Conservation (phyloP, 2,888 invertebrate genomes). For the Archips xylosteana region DNA sequence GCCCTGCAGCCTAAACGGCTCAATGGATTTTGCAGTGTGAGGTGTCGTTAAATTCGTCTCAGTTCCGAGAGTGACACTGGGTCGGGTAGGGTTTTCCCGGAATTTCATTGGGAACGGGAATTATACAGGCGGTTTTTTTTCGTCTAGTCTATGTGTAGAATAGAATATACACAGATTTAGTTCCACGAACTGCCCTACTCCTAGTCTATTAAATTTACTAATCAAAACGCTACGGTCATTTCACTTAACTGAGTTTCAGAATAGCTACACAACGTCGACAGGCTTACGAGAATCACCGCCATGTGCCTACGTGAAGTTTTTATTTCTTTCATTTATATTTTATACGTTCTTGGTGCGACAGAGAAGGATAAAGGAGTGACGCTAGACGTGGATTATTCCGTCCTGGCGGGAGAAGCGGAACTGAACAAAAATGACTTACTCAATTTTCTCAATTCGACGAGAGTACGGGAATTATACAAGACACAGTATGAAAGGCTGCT, state of each 20-base stretch:
- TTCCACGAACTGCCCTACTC: background rate
- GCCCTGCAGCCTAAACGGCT: too few relatives aligned
- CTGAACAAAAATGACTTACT: slow-evolving; percentile 67
- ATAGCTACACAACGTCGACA: background rate
- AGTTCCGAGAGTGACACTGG: too few relatives aligned
- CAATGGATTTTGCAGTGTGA: too few relatives aligned
- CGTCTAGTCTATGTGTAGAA: too few relatives aligned
- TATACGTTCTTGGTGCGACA: background rate
- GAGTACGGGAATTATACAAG: slow-evolving; percentile 65
- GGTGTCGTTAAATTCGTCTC: too few relatives aligned
- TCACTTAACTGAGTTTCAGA: slow-evolving; percentile 6
- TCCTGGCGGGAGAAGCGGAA: slow-evolving; percentile 69
- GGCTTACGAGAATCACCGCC: background rate
- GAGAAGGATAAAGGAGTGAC: background rate
- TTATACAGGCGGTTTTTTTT: too few relatives aligned
- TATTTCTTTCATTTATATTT: background rate
- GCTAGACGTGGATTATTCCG: slow-evolving; percentile 67
- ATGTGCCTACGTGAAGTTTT: slow-evolving; percentile 5
- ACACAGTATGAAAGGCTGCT: slow-evolving; percentile 64
- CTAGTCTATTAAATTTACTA: background rate
- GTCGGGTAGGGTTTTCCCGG: too few relatives aligned
- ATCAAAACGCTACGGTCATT: slow-evolving; percentile 21
- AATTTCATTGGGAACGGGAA: too few relatives aligned
- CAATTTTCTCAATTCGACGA: slow-evolving; percentile 64
- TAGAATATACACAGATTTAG: too few relatives aligned